Evolutionary conservation across 2,113 vertebrate species (phyloP).

Genomic region (Hemibagrus wyckioides): DNA sequence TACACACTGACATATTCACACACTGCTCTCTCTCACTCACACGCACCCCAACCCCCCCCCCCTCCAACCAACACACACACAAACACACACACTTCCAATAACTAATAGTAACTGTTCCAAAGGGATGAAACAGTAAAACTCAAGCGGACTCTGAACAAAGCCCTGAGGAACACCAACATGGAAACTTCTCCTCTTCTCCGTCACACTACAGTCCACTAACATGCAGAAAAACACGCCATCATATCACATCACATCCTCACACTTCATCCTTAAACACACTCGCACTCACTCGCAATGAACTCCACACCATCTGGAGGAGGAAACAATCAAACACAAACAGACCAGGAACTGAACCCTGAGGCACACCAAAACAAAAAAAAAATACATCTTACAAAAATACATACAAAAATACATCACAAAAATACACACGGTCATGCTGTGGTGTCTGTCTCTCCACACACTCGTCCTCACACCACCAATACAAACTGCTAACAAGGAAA

Average conservation of each 20-base stretch:
- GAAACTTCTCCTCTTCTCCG: not conserved
- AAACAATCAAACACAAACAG: slow-evolving; percentile 11
- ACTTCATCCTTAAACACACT: not conserved
- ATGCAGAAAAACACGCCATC: not conserved
- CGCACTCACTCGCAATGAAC: not conserved
- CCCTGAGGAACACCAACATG: slow-evolving; percentile 25
- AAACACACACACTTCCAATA: not conserved
- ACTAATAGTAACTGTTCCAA: slow-evolving; percentile 52
- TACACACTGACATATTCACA: slow-evolving; percentile 13
- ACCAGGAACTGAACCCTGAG: slow-evolving; percentile 17
- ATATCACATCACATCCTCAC: not conserved
- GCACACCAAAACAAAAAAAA: not conserved
- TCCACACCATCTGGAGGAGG: not conserved
- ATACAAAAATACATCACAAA: too few species aligned
- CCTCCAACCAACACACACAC: not conserved
- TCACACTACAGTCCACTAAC: not conserved
- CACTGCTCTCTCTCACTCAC: slow-evolving; percentile 17
- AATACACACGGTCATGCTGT: not conserved
- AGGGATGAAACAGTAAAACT: slow-evolving; percentile 23
- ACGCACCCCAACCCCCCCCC: too few species aligned
- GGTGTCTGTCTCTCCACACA: not conserved
- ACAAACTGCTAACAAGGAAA: not conserved
- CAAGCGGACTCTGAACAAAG: slow-evolving; percentile 2
- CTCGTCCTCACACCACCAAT: too few species aligned
- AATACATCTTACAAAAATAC: not conserved